A percentile compares a stretch with the other conserved stretches of the same genome.
These are phyloP conservation scores for Oligia latruncula DNA, from an alignment of 2,888 invertebrate genomes.

Conservation along the genomic window DNA sequence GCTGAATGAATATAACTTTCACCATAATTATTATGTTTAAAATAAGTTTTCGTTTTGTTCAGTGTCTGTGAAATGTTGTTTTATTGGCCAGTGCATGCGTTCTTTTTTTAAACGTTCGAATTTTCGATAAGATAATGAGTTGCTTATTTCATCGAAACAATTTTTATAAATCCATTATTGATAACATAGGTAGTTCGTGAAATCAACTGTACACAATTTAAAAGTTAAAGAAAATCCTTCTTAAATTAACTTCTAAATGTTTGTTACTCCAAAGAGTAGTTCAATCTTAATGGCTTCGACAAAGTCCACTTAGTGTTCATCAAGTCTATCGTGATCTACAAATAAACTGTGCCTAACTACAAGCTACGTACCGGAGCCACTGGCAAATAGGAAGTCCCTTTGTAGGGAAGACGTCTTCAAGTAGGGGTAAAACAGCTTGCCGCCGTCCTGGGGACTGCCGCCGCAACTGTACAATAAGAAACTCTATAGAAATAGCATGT, in stretches of 20 bases:
- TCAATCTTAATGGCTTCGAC: slow-evolving; percentile 41
- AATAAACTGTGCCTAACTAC: slow-evolving; percentile 65
- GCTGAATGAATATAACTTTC: slow-evolving; percentile 73
- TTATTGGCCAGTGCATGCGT: slow-evolving; percentile 38
- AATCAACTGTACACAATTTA: slow-evolving; percentile 1
- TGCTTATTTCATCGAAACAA: not conserved
- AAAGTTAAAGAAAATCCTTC: slow-evolving; percentile 18
- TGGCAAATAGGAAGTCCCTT: slow-evolving; percentile 90
- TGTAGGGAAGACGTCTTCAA: slow-evolving; percentile 90
- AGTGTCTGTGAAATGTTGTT: slow-evolving; percentile 55
- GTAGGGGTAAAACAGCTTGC: slow-evolving; percentile 90
- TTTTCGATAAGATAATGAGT: slow-evolving; percentile 28
- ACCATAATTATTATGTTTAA: slow-evolving; percentile 70
- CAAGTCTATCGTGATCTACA: slow-evolving; percentile 62
- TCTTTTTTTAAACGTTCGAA: slow-evolving; percentile 16
- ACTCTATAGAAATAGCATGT: slow-evolving; percentile 58
- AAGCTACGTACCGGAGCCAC: slow-evolving; percentile 88
- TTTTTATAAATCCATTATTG: not conserved
- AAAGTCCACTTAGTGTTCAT: slow-evolving; percentile 50
- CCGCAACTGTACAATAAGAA: slow-evolving; percentile 77
- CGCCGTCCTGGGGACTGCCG: slow-evolving; percentile 79
- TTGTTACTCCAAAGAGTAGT: slow-evolving; percentile 29
- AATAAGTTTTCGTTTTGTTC: slow-evolving; percentile 62
- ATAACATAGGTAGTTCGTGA: not conserved
- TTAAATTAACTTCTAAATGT: slow-evolving; percentile 34